Conservation (phyloP, 2,797 vertebrate genomes). For the Malurus leucopterus region DNA sequence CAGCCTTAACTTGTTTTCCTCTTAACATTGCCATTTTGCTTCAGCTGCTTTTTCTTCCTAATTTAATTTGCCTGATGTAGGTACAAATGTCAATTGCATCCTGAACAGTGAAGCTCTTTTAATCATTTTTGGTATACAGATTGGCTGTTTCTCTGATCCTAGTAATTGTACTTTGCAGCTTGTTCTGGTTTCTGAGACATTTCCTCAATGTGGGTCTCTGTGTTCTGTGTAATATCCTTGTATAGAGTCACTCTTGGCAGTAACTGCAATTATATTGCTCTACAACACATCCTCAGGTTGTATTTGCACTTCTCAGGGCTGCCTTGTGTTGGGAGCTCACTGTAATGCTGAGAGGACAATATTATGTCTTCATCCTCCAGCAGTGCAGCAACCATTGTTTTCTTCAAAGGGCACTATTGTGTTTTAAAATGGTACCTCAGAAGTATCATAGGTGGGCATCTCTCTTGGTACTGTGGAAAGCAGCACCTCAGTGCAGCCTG, state of each 20-base stretch:
- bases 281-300: neutral
- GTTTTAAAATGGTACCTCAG: neutral
- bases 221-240: neutral
- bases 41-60: neutral
- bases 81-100: neutral
- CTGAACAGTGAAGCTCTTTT: neutral
- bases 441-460: accelerated
- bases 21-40: neutral
- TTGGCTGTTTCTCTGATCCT: neutral
- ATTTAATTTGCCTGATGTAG: neutral
- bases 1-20: neutral
- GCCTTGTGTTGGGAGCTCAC: neutral
- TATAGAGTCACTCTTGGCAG: neutral
- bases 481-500: neutral
- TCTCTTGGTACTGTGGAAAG: neutral
- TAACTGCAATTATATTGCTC: neutral
- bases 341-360: neutral
- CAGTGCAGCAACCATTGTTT: neutral
- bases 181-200: neutral
- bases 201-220: accelerated
- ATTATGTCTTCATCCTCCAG: neutral
- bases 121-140: neutral
- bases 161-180: neutral
- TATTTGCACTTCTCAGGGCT: neutral
- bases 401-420: neutral